Conservation (phyloP, 2,113 vertebrate genomes). For the Phrynosoma blainvillii region DNA sequence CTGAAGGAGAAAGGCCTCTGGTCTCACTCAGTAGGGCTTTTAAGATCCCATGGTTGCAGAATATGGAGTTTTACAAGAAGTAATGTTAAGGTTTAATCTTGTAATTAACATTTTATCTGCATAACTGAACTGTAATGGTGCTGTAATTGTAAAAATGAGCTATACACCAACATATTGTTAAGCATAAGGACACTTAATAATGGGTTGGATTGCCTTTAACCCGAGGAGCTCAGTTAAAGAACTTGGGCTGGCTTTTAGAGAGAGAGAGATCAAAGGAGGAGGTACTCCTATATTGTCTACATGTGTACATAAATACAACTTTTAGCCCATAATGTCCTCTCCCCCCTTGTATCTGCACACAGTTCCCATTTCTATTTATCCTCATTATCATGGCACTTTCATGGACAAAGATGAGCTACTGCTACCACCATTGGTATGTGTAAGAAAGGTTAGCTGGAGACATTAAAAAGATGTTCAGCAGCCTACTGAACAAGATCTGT, state of each 20-base stretch:
- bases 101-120: not conserved
- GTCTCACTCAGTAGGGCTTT: not conserved
- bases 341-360: not conserved
- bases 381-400: not conserved
- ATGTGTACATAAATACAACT: not conserved
- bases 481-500: not conserved
- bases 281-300: not conserved
- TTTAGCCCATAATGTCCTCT: not conserved
- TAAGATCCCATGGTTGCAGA: not conserved
- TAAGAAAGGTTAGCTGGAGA: not conserved
- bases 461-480: not conserved
- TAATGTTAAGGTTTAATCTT: not conserved
- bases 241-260: not conserved
- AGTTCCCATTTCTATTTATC: not conserved
- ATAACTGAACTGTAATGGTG: not conserved
- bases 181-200: not conserved
- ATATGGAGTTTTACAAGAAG: not conserved
- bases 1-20: not conserved
- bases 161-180: not conserved
- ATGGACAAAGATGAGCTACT: not conserved
- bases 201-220: not conserved
- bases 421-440: not conserved
- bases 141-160: not conserved
- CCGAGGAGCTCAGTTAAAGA: no score
- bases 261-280: not conserved